phyloP scores from a whole-genome alignment of 2,888 invertebrate species.

The Ormyrus pomaceus region DNA sequence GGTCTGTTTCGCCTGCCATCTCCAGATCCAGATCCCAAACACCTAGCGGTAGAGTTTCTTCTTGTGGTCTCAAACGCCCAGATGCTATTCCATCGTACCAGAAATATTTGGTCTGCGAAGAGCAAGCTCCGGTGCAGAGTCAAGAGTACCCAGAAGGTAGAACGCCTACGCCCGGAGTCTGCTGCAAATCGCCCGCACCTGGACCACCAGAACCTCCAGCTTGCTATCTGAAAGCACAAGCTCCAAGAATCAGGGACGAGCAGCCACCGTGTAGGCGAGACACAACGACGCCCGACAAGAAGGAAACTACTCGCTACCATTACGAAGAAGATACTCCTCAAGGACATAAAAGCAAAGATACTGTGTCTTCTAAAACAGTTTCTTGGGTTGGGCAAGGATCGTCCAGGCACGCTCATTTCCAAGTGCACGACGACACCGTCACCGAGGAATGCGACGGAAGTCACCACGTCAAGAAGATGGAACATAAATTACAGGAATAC shows the following conservation, averaged over 20 bases:
- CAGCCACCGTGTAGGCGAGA: conserved; percentile 67
- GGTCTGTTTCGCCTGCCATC: conserved; percentile 77
- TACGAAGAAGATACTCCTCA: conserved; percentile 73
- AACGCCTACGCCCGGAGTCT: conserved; percentile 69
- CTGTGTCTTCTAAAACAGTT: conserved; percentile 71
- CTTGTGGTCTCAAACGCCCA: conserved; percentile 79
- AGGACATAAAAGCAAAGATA: conserved; percentile 67
- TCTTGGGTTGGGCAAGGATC: conserved; percentile 74
- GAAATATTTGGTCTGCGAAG: conserved; percentile 83
- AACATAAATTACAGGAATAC: conserved; percentile 64
- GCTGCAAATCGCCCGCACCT: conserved; percentile 83
- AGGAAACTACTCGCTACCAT: conserved; percentile 69
- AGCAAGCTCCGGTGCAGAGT: conserved; percentile 66
- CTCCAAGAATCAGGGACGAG: conserved; percentile 80
- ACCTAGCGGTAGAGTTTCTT: conserved; percentile 77
- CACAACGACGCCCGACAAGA: conserved; percentile 63
- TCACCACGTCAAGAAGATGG: conserved; percentile 59
- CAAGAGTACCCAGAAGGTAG: conserved; percentile 68
- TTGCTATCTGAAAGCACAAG: conserved; percentile 78
- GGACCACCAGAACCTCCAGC: conserved; percentile 79
- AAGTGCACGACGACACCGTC: conserved; percentile 72
- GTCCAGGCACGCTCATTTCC: conserved; percentile 58
- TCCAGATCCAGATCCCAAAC: conserved; percentile 80
- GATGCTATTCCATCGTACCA: conserved; percentile 89
- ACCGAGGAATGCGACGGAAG: conserved; percentile 62